phyloP scores from a whole-genome alignment of 2,888 invertebrate species.

The Panorpa germanica region DNA sequence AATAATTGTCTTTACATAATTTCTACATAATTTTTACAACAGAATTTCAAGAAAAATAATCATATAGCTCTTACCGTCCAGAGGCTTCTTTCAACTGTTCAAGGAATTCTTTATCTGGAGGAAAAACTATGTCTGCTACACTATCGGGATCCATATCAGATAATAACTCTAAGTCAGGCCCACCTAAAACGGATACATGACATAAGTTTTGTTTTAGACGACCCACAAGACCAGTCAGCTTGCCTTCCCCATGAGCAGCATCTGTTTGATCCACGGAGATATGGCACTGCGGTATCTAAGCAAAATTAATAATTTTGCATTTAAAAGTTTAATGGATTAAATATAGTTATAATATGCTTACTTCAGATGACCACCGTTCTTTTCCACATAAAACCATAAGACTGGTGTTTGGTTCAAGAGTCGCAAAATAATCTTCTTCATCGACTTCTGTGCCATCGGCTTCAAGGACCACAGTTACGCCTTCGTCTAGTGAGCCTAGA shows the following conservation, averaged over 20 bases:
- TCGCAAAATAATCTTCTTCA: constrained; percentile 87
- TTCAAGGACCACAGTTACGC: constrained; percentile 68
- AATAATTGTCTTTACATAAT: constrained; percentile 4
- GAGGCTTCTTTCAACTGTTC: constrained; percentile 71
- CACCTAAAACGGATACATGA: constrained; percentile 67
- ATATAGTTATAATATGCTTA: constrained; percentile 15
- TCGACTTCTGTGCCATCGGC: constrained; percentile 90
- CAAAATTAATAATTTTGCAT: no score
- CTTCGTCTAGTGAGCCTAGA: constrained; percentile 34
- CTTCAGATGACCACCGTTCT: constrained; percentile 53
- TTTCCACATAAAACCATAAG: constrained; percentile 62
- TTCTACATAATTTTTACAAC: constrained; percentile 7
- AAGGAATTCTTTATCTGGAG: constrained; percentile 53
- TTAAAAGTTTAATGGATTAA: background rate
- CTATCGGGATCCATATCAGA: constrained; percentile 85
- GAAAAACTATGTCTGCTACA: constrained; percentile 60
- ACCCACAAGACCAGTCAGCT: constrained; percentile 57
- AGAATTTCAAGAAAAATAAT: constrained; percentile 10
- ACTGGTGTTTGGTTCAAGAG: constrained; percentile 71
- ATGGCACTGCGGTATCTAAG: constrained; percentile 39
- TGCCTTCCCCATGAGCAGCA: constrained; percentile 29
- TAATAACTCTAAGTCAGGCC: constrained; percentile 64
- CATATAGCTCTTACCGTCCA: constrained; percentile 36
- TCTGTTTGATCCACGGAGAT: constrained; percentile 39
- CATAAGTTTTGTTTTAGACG: constrained; percentile 63